Evolutionary conservation across 2,797 vertebrate genomes (phyloP).

Genomic region (Myotis myotis): DNA sequence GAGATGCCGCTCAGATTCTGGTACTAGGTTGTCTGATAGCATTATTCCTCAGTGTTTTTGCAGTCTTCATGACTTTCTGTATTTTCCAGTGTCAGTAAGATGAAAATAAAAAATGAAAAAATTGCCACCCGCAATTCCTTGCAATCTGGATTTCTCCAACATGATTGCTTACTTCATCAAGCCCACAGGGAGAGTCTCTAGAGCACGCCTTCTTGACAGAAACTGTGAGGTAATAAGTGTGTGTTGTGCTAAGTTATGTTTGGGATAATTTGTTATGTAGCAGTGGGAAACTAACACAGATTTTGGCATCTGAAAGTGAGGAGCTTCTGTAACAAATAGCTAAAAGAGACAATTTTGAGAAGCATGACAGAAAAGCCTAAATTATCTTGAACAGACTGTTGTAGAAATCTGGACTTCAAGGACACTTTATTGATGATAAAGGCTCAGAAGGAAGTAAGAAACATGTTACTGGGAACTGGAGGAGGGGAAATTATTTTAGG

Average conservation of each 20-base stretch:
- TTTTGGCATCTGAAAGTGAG: background rate
- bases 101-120: background rate
- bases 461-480: background rate
- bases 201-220: background rate
- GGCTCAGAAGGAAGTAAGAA: background rate
- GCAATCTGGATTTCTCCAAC: background rate
- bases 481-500: background rate
- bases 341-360: background rate
- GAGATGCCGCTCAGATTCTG: background rate
- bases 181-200: background rate
- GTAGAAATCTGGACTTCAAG: slow-evolving; percentile 17
- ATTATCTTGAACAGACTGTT: background rate
- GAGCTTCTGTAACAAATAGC: background rate
- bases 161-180: background rate
- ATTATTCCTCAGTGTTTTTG: background rate
- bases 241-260: background rate
- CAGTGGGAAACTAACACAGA: background rate
- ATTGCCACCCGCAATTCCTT: background rate
- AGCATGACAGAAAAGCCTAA: background rate
- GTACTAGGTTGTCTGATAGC: background rate
- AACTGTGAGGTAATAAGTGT: background rate
- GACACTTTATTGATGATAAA: background rate
- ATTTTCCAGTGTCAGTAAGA: background rate
- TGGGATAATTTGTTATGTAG: background rate
- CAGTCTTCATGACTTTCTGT: background rate